These are phyloP conservation scores for Sesamia inferens DNA, from an alignment of 2,888 invertebrate species.

Conservation along the genomic window DNA sequence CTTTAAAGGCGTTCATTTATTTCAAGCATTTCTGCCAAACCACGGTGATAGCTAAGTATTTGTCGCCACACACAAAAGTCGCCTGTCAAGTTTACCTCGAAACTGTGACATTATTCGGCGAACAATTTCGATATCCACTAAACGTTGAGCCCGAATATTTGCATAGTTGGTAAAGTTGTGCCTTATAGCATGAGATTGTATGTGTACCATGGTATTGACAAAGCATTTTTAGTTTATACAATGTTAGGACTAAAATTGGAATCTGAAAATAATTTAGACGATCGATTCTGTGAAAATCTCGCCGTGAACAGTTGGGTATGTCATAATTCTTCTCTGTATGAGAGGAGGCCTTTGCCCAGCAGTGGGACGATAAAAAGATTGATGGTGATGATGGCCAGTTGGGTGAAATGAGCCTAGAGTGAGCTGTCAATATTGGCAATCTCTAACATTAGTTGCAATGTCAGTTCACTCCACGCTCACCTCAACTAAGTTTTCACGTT, in stretches of 20 bases:
- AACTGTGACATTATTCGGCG: conserved; percentile 54
- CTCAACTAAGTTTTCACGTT: too few relatives aligned
- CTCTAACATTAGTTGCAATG: too few relatives aligned
- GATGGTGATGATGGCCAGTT: too few relatives aligned
- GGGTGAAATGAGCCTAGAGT: too few relatives aligned
- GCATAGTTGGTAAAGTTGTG: conserved; percentile 63
- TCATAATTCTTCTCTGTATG: too few relatives aligned
- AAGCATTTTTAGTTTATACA: not conserved
- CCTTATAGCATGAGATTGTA: conserved; percentile 18
- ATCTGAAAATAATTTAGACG: not conserved
- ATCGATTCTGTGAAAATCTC: too few relatives aligned
- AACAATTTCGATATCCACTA: conserved; percentile 68
- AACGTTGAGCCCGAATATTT: conserved; percentile 59
- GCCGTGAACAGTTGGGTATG: too few relatives aligned
- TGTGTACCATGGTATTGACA: conserved; percentile 14
- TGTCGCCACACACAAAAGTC: conserved; percentile 26
- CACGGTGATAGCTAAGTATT: not conserved
- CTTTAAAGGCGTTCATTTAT: not conserved
- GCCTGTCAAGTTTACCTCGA: conserved; percentile 42
- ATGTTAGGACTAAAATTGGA: conserved; percentile 1
- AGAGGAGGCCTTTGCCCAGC: too few relatives aligned
- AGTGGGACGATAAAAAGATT: too few relatives aligned
- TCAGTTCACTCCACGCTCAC: too few relatives aligned
- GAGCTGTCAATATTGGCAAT: too few relatives aligned
- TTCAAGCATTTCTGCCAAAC: not conserved